A percentile compares a stretch with the other conserved stretches of the same genome.
phyloP scores from a whole-genome alignment of 2,113 vertebrate species.

The Gnathonemus echidnorhynchus region DNA sequence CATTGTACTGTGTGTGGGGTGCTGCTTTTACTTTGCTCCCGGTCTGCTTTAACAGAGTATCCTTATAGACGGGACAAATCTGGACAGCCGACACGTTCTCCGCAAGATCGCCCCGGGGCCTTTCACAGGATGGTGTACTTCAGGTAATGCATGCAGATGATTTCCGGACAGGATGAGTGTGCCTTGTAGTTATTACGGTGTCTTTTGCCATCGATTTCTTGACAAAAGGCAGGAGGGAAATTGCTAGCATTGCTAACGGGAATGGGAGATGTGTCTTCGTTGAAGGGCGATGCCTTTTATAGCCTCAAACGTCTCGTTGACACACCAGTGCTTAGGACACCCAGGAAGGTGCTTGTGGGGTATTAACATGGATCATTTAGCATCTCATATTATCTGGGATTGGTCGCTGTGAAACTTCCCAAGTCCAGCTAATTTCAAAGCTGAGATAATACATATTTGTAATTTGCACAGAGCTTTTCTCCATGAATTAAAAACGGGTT shows the following conservation, averaged over 20 bases:
- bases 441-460: neutral
- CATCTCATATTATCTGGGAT: neutral
- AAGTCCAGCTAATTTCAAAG: constrained; percentile 6
- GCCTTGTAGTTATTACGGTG: neutral
- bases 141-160: neutral
- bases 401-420: neutral
- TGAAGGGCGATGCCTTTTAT: constrained; percentile 5
- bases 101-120: neutral
- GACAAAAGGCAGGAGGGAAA: neutral
- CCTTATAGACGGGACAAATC: neutral
- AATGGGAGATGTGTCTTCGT: neutral
- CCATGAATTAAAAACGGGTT: neutral
- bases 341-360: neutral
- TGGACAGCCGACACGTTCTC: neutral
- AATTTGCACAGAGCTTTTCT: constrained; percentile 12
- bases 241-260: neutral
- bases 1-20: neutral
- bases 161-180: neutral
- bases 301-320: neutral
- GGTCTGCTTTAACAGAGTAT: neutral
- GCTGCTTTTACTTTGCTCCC: neutral
- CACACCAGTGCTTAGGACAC: neutral
- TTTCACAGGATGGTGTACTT: neutral
- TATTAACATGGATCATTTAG: neutral
- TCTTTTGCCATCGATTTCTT: constrained; percentile 15